Conservation (phyloP, 1,140 invertebrate genomes). For the Sminthurinus signatus region DNA sequence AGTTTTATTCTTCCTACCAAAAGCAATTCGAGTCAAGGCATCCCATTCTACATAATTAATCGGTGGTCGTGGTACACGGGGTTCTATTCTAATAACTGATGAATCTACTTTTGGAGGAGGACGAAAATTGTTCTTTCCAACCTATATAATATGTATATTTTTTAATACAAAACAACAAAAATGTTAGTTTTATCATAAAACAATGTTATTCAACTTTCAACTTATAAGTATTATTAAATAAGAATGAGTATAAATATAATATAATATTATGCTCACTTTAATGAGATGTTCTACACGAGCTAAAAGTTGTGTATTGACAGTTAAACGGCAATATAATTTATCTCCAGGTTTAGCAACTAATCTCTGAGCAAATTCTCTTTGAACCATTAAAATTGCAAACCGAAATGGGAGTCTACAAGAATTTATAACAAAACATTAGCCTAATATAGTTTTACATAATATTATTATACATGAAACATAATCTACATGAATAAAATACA, state of each 20-base stretch:
- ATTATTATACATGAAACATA: too few species aligned
- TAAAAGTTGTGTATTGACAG: conserved; percentile 92
- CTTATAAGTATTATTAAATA: not conserved
- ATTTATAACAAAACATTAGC: not conserved
- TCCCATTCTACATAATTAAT: conserved; percentile 98
- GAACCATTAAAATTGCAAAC: conserved; percentile 98
- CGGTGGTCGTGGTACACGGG: conserved; percentile 89
- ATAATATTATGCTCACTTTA: conserved; percentile 61
- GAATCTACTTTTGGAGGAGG: conserved; percentile 99
- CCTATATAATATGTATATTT: conserved; percentile 49
- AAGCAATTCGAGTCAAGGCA: conserved; percentile 88
- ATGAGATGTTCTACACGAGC: conserved; percentile 93
- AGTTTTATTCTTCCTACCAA: conserved; percentile 93
- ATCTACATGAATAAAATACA: too few species aligned
- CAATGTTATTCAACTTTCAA: conserved; percentile 54
- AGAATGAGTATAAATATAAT: conserved; percentile 3
- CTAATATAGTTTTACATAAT: too few species aligned
- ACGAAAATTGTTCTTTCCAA: conserved; percentile 96
- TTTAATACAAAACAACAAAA: conserved; percentile 16
- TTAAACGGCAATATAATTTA: conserved; percentile 93
- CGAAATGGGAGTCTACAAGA: conserved; percentile 57
- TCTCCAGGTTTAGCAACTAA: conserved; percentile 95
- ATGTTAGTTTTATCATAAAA: not conserved
- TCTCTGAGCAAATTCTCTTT: conserved; percentile 96
- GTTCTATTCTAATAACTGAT: conserved; percentile 95